Conservation (phyloP, 2,888 invertebrate species). For the Apoda limacodes region DNA sequence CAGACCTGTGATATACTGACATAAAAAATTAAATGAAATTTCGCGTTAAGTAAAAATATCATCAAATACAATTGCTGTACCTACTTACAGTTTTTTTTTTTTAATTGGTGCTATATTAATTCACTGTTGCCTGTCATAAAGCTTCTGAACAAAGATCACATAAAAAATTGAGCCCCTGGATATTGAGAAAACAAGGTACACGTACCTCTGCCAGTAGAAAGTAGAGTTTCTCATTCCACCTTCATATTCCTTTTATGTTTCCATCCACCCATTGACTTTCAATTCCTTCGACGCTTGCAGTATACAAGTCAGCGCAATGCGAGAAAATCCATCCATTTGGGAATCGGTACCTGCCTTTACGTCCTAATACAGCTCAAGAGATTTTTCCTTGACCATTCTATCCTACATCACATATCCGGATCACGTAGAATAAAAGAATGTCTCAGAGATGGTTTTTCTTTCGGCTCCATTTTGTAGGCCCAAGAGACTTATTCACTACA, state of each 20-base stretch:
- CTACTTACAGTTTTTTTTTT: too few relatives aligned
- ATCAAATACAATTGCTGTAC: too few relatives aligned
- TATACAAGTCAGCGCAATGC: conserved; percentile 39
- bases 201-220: too few relatives aligned
- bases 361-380: conserved; percentile 60
- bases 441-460: conserved; percentile 50
- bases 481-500: conserved; percentile 63
- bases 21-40: too few relatives aligned
- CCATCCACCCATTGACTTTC: conserved; percentile 40
- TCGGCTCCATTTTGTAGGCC: conserved; percentile 59
- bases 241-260: conserved; percentile 36
- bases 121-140: too few relatives aligned
- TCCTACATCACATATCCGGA: conserved; percentile 41
- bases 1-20: too few relatives aligned
- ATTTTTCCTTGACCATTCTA: conserved; percentile 57
- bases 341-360: conserved; percentile 45
- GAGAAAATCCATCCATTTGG: conserved; percentile 51
- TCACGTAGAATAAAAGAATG: conserved; percentile 53
- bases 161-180: too few relatives aligned
- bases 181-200: too few relatives aligned
- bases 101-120: too few relatives aligned
- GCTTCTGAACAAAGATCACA: too few relatives aligned
- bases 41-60: too few relatives aligned
- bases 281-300: conserved; percentile 40
- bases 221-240: conserved; percentile 23